phyloP scores from a whole-genome alignment of 2,797 vertebrate genomes.

The Epinephelus awoara region DNA sequence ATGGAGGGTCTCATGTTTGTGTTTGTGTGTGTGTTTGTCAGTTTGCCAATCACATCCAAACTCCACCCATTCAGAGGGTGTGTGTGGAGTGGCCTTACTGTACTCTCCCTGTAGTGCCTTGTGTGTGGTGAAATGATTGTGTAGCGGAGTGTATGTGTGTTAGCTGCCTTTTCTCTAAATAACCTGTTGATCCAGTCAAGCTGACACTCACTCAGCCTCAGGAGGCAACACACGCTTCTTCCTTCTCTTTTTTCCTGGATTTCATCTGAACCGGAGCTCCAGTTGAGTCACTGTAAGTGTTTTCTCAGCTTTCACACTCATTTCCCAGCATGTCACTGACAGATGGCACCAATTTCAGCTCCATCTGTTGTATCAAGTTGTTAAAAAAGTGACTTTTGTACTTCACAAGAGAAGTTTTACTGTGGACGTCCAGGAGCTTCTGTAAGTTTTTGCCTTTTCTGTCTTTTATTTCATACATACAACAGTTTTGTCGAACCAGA shows the following conservation, averaged over 20 bases:
- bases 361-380: not conserved
- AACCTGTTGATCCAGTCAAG: constrained; percentile 82
- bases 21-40: constrained; percentile 22
- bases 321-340: constrained; percentile 1
- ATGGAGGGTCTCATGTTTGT: constrained; percentile 3
- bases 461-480: fast-evolving
- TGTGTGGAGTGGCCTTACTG: constrained; percentile 34
- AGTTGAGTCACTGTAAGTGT: constrained; percentile 49
- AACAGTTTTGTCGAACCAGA: not conserved
- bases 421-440: not conserved
- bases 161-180: constrained; percentile 75
- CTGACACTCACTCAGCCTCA: constrained; percentile 48
- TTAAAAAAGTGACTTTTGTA: not conserved
- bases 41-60: constrained; percentile 61
- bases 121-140: constrained; percentile 39
- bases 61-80: constrained; percentile 73
- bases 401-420: not conserved
- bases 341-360: constrained; percentile 2
- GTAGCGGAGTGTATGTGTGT: constrained; percentile 29
- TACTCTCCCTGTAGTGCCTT: constrained; percentile 23
- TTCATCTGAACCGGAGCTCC: constrained; percentile 31
- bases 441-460: constrained; percentile 38
- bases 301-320: constrained; percentile 21
- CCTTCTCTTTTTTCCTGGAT: constrained; percentile 27
- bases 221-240: constrained; percentile 32